These are phyloP conservation scores for Spicauda simplicius DNA, from an alignment of 2,888 invertebrate species.

Conservation along the genomic window DNA sequence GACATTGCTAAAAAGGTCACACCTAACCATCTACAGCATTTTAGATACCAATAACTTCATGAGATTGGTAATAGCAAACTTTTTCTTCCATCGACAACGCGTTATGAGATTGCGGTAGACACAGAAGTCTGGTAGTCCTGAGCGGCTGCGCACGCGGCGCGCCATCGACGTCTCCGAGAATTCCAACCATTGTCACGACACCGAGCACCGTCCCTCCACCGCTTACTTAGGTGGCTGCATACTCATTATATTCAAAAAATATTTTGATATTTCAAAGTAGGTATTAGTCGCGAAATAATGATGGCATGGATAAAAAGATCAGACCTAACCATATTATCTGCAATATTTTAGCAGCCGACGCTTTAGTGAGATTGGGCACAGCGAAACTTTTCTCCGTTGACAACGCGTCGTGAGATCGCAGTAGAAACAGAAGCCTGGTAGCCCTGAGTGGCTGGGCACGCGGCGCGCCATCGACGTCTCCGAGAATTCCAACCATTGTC, in stretches of 20 bases:
- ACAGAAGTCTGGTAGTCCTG: constrained; percentile 30
- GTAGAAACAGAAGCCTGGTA: constrained; percentile 11
- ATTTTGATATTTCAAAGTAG: too few species aligned
- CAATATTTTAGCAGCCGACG: too few species aligned
- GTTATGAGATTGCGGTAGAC: neutral
- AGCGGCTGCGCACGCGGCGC: constrained; percentile 43
- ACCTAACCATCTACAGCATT: too few species aligned
- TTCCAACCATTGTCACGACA: constrained; percentile 73
- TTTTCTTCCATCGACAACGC: too few species aligned
- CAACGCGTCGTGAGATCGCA: neutral
- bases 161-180: constrained; percentile 62
- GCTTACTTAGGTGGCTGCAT: constrained; percentile 43
- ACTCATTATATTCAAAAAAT: neutral
- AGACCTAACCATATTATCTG: too few species aligned
- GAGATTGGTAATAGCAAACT: too few species aligned
- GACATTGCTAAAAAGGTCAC: too few species aligned
- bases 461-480: constrained; percentile 56
- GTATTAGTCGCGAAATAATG: too few species aligned
- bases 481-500: constrained; percentile 71
- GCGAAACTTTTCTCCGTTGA: too few species aligned
- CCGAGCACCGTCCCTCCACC: constrained; percentile 47
- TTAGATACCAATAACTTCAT: too few species aligned
- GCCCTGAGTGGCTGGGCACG: constrained; percentile 44
- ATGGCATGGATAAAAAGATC: too few species aligned
- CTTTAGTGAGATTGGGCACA: too few species aligned